phyloP scores from a whole-genome alignment of 2,797 vertebrate species.

The Limosa lapponica region DNA sequence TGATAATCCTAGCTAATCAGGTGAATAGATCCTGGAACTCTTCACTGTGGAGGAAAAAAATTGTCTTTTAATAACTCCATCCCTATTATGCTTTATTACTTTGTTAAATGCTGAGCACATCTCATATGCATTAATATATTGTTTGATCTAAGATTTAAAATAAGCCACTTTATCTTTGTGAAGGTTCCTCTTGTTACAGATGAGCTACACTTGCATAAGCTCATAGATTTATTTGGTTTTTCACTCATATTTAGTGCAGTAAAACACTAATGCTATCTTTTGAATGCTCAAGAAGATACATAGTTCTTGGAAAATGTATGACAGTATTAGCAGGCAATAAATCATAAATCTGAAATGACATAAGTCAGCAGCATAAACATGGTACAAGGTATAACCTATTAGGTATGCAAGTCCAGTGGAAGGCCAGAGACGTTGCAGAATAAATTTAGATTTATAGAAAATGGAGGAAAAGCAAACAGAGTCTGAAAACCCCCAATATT shows the following conservation, averaged over 20 bases:
- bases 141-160: slow-evolving; percentile 12
- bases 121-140: background rate
- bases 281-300: background rate
- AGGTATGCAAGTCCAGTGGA: background rate
- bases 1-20: background rate
- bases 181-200: slow-evolving; percentile 10
- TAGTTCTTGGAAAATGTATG: background rate
- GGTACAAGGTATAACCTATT: background rate
- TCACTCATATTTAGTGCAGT: background rate
- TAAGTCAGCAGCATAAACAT: background rate
- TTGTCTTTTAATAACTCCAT: slow-evolving; percentile 1
- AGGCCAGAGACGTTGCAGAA: background rate
- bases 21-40: background rate
- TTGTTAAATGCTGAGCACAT: background rate
- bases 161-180: background rate
- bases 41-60: background rate
- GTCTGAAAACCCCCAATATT: background rate
- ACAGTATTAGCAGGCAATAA: background rate
- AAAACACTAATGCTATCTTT: background rate
- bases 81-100: background rate
- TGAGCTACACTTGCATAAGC: background rate
- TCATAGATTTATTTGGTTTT: background rate
- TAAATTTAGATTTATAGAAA: background rate
- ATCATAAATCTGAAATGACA: background rate
- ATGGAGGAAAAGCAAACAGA: background rate